Evolutionary conservation across 1,140 invertebrate species (phyloP), one percentile per base, ranked within the genome.

Genomic region (Saxidomus purpurata): DNA sequence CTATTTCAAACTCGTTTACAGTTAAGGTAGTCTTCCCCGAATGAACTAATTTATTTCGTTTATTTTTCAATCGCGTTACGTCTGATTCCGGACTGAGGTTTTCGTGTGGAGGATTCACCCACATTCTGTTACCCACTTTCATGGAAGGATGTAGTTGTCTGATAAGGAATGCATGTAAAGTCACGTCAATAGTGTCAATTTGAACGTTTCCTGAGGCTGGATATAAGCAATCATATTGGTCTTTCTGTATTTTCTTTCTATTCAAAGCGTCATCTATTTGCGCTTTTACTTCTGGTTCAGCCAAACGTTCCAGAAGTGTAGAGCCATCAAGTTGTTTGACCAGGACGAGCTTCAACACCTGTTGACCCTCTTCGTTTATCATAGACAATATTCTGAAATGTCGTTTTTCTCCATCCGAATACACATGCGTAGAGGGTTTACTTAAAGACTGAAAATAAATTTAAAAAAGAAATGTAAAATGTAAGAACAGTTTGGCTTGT

Each of bases 321-420:
- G 36, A 31, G 4, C 67, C 67, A 71, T 0, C 22, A 22, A 71
- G 67, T 38, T 28, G 67, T 40, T 71, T 71, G 19, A 19, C 67
- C 4, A 71, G 34, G 34, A 71, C 8, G 1, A 22, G 15, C 38
- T 38, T 36, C 11, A 71, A 22, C 19, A 38, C 34, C 0, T 71
- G 34, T 22, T 71, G 31, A 22, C 67, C 67, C 38, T 71, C 67
- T 38, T 71, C 67, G 22, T 71, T 71, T 15, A 71, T 71, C 34
- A 71, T 71, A 1, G 67, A 71, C 67, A 71, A 19, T 19, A 71
- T 71, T 19, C 67, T 3, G 67, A 71, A 38, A 40, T 40, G 67
- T 19, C 67, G 22, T 71, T 71, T 71, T n/a, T 71, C 67, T 2
- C 22, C 67, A 15, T 71, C 67, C 34, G 67, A 38, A 34, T 71